Base-by-base conservation (phyloP, 2,888 invertebrate genomes). In the Rhopalosiphum nymphaeae region DNA sequence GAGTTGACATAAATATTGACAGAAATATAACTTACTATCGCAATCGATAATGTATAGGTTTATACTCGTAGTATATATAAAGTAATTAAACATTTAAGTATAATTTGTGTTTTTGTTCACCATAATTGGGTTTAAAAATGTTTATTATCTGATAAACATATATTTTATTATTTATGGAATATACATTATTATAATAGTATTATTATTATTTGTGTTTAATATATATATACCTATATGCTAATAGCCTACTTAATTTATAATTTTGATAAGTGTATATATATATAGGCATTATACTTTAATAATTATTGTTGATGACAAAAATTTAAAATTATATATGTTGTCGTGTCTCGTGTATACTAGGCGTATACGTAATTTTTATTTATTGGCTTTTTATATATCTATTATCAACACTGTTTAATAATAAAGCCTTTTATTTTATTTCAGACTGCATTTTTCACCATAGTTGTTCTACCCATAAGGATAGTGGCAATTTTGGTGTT, bases 361-460 rank as follows among this genome's bases (percentile, higher is more conserved):
- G 5, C 21, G 36, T 78, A 78, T 36, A 36, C 21, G 36, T 78
- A 78, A 78, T 36, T 36, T 36, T n/a, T 16, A 67, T n/a, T 67
- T 67, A 67, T n/a, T n/a, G n/a, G 67, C 1, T n/a, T 16, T 57
- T 56, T 61, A 13, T 36, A 36, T 36, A 78, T 67, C 3, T 29
- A 67, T 78, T 21, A 78, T 36, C 1, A 36, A 16, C 36, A 36
- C 36, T 36, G 7, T 78, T 78, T 78, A 78, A 78, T 78, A 78
- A 42, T 36, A 9, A 5, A 67, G 36, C 9, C 0, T 46, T 88
- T 78, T 56, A 7, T 95, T 95, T 95, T 96, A 95, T 97, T 97
- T 25, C 97, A 99, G 99, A 98, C 98, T 95, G 98, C 97, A 95
- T 96, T 99, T 95, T 97, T 99, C 96, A 98, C 98, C 29, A 97